phyloP scores from a whole-genome alignment of 2,888 invertebrate genomes.

The Allolobophora icterica region DNA sequence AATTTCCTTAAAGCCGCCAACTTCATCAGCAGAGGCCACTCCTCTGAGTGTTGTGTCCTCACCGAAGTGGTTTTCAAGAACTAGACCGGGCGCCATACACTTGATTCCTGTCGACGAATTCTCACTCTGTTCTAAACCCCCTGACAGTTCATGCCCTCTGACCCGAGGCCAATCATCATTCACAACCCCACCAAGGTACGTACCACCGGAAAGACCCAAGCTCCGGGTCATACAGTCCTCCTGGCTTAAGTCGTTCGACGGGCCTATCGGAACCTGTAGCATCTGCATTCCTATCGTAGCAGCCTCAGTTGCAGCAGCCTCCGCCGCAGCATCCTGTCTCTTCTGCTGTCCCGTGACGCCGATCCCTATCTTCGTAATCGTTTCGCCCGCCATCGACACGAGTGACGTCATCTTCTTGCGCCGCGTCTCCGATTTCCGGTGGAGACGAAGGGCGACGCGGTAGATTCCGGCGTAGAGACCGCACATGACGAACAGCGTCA shows the following conservation, averaged over 20 bases:
- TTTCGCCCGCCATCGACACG: conserved; percentile 52
- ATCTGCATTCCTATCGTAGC: neutral
- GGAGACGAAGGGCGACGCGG: conserved; percentile 95
- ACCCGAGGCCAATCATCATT: neutral
- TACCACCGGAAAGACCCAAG: neutral
- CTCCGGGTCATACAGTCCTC: neutral
- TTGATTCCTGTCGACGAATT: too few species aligned
- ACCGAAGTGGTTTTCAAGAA: neutral
- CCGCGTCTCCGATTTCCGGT: conserved; percentile 94
- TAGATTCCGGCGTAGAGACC: conserved; percentile 96
- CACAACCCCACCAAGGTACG: neutral
- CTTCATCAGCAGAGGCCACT: neutral
- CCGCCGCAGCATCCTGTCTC: neutral
- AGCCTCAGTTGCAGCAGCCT: neutral
- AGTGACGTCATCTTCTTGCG: conserved; percentile 75
- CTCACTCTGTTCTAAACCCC: neutral
- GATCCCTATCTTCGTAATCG: conserved; percentile 52
- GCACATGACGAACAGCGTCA: conserved; percentile 90
- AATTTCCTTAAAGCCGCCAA: neutral
- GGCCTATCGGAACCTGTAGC: neutral
- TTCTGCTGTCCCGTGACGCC: conserved; percentile 55
- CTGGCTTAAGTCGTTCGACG: neutral
- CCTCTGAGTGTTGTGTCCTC: neutral
- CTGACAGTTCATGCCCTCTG: conserved; percentile 5
- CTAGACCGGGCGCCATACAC: neutral